These are phyloP conservation scores for Anastrepha ludens DNA, from an alignment of 1,140 invertebrate species.

Conservation along the genomic window DNA sequence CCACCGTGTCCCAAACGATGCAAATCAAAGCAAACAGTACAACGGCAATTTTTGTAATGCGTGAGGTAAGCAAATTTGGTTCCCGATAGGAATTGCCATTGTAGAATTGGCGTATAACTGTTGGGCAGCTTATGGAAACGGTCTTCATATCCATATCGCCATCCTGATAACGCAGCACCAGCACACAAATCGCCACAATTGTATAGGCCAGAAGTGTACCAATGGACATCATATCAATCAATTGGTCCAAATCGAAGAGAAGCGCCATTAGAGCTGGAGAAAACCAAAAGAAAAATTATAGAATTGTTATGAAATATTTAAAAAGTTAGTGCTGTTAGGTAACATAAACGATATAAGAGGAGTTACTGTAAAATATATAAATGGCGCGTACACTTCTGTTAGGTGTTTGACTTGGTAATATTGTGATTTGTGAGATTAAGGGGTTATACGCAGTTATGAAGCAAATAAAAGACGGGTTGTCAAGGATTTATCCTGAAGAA, in stretches of 20 bases:
- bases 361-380: too few relatives aligned
- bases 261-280: slow-evolving; percentile 86
- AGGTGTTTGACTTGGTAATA: too few relatives aligned
- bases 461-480: too few relatives aligned
- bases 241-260: slow-evolving; percentile 89
- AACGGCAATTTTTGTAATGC: slow-evolving; percentile 78
- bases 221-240: slow-evolving; percentile 98
- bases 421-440: too few relatives aligned
- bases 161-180: slow-evolving; percentile 84
- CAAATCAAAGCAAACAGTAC: slow-evolving; percentile 73
- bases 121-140: slow-evolving; percentile 71
- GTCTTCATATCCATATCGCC: slow-evolving; percentile 69
- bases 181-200: slow-evolving; percentile 91
- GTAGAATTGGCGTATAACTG: slow-evolving; percentile 72
- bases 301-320: too few relatives aligned
- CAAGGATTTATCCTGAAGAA: too few relatives aligned
- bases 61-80: slow-evolving; percentile 77
- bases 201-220: slow-evolving; percentile 95
- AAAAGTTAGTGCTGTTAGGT: too few relatives aligned
- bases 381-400: too few relatives aligned
- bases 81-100: slow-evolving; percentile 79
- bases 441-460: too few relatives aligned
- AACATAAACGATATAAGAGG: too few relatives aligned
- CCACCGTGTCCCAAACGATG: slow-evolving; percentile 65
- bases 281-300: background rate